A percentile compares a stretch with the other conserved stretches of the same genome.
Evolutionary conservation across 2,888 invertebrate species (phyloP).

Genomic region (Teleogryllus oceanicus): DNA sequence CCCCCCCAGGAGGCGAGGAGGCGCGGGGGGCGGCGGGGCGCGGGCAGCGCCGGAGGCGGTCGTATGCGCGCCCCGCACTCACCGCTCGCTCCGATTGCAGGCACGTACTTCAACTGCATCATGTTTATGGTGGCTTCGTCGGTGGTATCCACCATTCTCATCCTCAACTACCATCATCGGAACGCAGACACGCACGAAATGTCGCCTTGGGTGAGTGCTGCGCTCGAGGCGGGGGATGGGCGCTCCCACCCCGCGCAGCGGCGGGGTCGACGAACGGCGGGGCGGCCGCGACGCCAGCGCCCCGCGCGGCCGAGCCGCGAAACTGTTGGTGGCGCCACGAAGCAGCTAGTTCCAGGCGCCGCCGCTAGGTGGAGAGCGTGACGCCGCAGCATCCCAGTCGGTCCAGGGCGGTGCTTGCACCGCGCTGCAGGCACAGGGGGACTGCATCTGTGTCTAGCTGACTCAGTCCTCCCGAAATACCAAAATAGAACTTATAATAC

Average conservation of each 20-base stretch:
- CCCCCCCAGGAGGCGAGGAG: neutral
- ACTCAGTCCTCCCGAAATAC: too few species aligned
- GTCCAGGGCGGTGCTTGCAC: neutral
- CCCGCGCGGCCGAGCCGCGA: neutral
- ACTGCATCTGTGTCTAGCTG: neutral
- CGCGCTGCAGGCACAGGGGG: neutral
- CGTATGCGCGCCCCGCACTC: neutral
- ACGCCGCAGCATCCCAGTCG: neutral
- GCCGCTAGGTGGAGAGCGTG: neutral
- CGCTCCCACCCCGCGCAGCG: neutral
- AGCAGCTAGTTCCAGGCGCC: neutral
- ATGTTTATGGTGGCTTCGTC: slow-evolving; percentile 99
- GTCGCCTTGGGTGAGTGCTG: slow-evolving; percentile 85
- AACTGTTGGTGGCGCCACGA: neutral
- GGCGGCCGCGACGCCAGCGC: neutral
- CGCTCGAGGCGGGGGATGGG: neutral
- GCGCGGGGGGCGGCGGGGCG: neutral
- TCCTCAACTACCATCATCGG: slow-evolving; percentile 96
- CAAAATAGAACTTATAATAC: too few species aligned
- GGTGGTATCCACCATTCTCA: slow-evolving; percentile 95
- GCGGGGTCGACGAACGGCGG: neutral
- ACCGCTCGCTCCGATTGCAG: slow-evolving; percentile 49
- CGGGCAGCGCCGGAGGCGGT: neutral
- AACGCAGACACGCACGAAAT: slow-evolving; percentile 95
- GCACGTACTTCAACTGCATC: slow-evolving; percentile 98